Conservation (phyloP, 1,140 invertebrate species). For the Drosophila hydei region DNA sequence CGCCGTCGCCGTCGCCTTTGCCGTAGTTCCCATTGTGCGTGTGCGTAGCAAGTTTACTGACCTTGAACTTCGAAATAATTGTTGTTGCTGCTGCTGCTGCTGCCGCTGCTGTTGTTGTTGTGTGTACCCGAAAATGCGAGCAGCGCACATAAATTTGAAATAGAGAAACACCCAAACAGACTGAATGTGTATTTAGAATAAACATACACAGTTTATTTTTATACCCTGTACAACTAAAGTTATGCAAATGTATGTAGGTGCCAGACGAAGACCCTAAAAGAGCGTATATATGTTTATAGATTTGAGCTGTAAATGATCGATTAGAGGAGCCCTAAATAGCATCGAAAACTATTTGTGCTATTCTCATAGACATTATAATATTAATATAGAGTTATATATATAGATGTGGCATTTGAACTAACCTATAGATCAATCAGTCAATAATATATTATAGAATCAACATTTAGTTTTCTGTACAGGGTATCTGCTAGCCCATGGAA, state of each 20-base stretch:
- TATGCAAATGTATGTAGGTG: slow-evolving; percentile 25
- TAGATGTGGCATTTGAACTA: too few species aligned
- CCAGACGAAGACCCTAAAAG: neutral
- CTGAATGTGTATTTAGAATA: slow-evolving; percentile 6
- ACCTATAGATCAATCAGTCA: too few species aligned
- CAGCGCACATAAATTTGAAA: slow-evolving; percentile 28
- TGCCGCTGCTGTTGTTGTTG: slow-evolving; percentile 45
- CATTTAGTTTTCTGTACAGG: too few species aligned
- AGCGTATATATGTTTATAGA: slow-evolving; percentile 4
- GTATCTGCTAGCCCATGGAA: neutral
- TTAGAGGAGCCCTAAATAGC: neutral
- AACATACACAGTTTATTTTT: slow-evolving; percentile 24
- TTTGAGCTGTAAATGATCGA: neutral
- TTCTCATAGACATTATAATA: neutral
- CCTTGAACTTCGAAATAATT: slow-evolving; percentile 83
- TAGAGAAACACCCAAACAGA: slow-evolving; percentile 9
- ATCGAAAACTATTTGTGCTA: neutral
- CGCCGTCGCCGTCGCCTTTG: slow-evolving; percentile 10
- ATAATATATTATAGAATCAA: too few species aligned
- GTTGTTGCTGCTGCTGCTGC: slow-evolving; percentile 40
- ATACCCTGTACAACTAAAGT: slow-evolving; percentile 4
- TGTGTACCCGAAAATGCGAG: slow-evolving; percentile 63
- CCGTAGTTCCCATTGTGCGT: slow-evolving; percentile 66
- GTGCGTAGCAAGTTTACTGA: slow-evolving; percentile 83
- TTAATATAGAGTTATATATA: neutral